Conservation (phyloP, 2,797 vertebrate genomes). For the Amazonetta brasiliensis region DNA sequence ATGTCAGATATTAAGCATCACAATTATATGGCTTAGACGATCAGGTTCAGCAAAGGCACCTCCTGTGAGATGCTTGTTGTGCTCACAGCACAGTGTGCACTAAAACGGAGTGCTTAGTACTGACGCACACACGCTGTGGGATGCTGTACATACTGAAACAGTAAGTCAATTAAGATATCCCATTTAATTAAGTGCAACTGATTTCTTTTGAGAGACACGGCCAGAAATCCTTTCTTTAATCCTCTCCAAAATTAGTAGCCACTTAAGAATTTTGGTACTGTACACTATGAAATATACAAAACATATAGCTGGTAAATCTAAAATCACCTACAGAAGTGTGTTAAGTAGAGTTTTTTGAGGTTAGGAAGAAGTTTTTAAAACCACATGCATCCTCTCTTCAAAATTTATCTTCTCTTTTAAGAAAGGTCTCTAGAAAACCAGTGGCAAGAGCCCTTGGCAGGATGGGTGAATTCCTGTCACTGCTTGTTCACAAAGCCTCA, state of each 20-base stretch:
- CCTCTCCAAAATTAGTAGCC: background rate
- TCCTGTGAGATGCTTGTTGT: background rate
- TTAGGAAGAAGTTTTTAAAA: background rate
- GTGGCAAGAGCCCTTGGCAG: background rate
- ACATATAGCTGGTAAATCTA: background rate
- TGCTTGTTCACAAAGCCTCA: background rate
- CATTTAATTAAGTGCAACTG: background rate
- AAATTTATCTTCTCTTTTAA: background rate
- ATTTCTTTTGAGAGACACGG: background rate
- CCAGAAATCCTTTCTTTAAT: background rate
- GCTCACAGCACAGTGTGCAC: background rate
- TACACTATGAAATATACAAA: background rate
- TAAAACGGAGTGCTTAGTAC: background rate
- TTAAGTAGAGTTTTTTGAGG: background rate
- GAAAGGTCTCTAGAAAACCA: background rate
- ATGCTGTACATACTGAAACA: background rate
- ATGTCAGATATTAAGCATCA: background rate
- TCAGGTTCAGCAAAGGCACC: background rate
- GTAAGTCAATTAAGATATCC: background rate
- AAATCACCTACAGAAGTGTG: background rate
- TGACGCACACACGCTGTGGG: fast-evolving
- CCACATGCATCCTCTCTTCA: background rate
- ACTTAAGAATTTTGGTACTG: background rate
- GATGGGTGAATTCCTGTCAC: background rate
- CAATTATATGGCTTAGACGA: background rate